Evolutionary conservation across 2,113 vertebrate genomes (phyloP).

Genomic region (Callipepla californica): DNA sequence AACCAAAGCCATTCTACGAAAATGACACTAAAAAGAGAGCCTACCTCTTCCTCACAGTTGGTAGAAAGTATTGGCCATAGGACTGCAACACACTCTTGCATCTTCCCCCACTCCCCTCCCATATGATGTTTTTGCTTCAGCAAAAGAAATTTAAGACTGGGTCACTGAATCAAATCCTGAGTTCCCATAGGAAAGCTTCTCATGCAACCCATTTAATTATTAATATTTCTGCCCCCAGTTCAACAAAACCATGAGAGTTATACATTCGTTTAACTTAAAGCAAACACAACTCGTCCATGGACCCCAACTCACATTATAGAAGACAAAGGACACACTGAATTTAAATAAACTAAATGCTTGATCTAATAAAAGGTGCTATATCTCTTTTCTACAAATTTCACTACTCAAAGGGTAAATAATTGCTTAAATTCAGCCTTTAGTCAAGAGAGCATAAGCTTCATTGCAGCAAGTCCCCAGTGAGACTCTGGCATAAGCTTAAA

Average conservation of each 20-base stretch:
- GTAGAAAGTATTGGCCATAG: not conserved
- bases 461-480: conserved; percentile 11
- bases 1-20: not conserved
- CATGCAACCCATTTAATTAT: conserved; percentile 4
- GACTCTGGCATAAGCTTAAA: conserved; percentile 10
- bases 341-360: not conserved
- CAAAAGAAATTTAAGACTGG: conserved; percentile 38
- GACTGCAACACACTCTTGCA: not conserved
- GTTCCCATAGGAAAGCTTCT: conserved; percentile 22
- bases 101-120: not conserved
- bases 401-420: conserved; percentile 36
- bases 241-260: not conserved
- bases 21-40: not conserved
- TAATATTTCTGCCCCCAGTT: conserved; percentile 12
- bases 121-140: not conserved
- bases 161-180: not conserved
- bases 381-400: conserved; percentile 1
- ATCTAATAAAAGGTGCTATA: not conserved
- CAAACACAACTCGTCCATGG: not conserved
- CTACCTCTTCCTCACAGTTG: not conserved
- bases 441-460: conserved; percentile 4
- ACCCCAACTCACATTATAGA: not conserved
- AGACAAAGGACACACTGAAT: not conserved
- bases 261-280: not conserved
- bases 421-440: conserved; percentile 23